Evolutionary conservation across 1,140 invertebrate species (phyloP).

Genomic region (Monochamus saltuarius): DNA sequence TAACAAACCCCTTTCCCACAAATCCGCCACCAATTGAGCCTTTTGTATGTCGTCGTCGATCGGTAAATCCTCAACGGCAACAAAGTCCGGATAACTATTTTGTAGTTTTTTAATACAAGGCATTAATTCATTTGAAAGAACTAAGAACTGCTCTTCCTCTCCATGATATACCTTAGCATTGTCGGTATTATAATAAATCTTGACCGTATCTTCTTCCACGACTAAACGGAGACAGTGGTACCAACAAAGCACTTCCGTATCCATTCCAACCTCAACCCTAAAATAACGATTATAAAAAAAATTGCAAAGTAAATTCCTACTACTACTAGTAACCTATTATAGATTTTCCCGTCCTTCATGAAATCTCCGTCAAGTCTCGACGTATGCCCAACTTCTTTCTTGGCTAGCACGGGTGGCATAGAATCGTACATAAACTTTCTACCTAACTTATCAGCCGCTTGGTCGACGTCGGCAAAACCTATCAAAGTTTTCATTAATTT

Average conservation of each 20-base stretch:
- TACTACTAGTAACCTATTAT: conserved; percentile 57
- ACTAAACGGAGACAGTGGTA: conserved; percentile 62
- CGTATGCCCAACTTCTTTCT: conserved; percentile 66
- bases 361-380: conserved; percentile 67
- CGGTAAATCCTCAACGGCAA: conserved; percentile 70
- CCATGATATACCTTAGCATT: conserved; percentile 84
- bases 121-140: conserved; percentile 66
- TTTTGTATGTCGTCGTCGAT: conserved; percentile 63
- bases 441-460: conserved; percentile 81
- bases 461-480: conserved; percentile 72
- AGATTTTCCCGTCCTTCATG: conserved; percentile 66
- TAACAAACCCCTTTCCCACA: conserved; percentile 73
- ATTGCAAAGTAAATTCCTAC: background rate
- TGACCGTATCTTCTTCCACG: conserved; percentile 61
- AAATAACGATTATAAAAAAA: background rate
- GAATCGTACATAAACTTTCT: conserved; percentile 82
- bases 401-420: conserved; percentile 76
- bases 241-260: conserved; percentile 38
- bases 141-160: conserved; percentile 75
- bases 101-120: conserved; percentile 72
- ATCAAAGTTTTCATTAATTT: conserved; percentile 65
- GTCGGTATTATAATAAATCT: conserved; percentile 78
- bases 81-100: conserved; percentile 73
- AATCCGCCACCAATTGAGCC: conserved; percentile 59
- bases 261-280: conserved; percentile 42